Evolutionary conservation across 2,797 vertebrate species (phyloP).

Genomic region (Cyprinodon diabolis): DNA sequence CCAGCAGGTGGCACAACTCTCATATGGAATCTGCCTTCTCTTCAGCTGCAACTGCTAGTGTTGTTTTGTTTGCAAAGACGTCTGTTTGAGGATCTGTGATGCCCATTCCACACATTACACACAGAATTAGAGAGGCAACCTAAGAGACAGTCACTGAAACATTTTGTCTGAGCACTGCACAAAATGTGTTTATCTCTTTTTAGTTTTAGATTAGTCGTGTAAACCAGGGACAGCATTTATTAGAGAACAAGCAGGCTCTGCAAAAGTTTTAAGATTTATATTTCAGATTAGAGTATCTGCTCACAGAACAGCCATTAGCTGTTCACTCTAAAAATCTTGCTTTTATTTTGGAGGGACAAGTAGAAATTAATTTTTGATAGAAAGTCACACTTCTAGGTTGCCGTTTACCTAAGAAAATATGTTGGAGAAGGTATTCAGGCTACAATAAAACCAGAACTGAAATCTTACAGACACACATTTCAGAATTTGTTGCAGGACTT

Average conservation of each 20-base stretch:
- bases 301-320: neutral
- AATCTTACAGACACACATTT: too few species aligned
- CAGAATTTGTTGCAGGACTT: too few species aligned
- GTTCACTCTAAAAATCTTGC: neutral
- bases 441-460: too few species aligned
- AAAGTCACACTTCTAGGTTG: too few species aligned
- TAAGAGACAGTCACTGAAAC: neutral
- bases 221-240: too few species aligned
- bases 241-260: neutral
- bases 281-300: too few species aligned
- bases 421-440: too few species aligned
- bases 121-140: neutral
- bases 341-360: too few species aligned
- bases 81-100: neutral
- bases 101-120: neutral
- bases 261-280: neutral
- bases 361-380: too few species aligned
- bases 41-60: neutral
- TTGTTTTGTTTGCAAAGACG: neutral
- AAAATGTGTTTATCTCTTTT: neutral
- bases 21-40: neutral
- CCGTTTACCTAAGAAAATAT: too few species aligned
- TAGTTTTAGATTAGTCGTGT: neutral
- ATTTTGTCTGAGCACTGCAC: neutral
- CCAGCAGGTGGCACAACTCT: constrained; percentile 38